phyloP scores from a whole-genome alignment of 1,140 invertebrate species.

The Tetragnatha versicolor region DNA sequence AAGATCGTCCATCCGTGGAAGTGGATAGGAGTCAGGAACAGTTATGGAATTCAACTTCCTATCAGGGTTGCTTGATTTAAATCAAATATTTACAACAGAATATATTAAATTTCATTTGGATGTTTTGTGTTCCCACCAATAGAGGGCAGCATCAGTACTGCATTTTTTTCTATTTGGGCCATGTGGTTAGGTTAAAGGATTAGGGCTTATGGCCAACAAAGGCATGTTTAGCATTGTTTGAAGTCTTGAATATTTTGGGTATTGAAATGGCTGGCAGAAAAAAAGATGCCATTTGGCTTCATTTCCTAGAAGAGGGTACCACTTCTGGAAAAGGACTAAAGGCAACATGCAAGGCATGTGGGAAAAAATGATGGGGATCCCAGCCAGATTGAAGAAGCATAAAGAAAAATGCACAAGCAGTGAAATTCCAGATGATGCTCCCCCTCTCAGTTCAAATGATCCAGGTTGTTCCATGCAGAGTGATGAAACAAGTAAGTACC shows the following conservation, averaged over 20 bases:
- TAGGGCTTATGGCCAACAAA: no score
- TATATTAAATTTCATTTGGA: no score
- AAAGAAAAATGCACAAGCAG: not conserved
- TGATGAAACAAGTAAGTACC: not conserved
- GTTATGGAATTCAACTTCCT: no score
- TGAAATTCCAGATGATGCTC: not conserved
- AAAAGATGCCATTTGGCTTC: not conserved
- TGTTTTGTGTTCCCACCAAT: no score
- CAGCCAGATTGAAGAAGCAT: not conserved
- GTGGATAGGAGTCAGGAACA: no score
- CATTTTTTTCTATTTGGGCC: no score
- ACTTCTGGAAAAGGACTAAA: slow-evolving; percentile 16
- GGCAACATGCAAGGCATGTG: not conserved
- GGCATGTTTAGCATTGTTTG: no score
- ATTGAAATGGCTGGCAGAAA: not conserved
- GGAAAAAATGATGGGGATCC: not conserved
- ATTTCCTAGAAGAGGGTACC: not conserved
- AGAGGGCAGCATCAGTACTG: no score
- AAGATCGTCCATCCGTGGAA: no score
- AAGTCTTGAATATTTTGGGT: not conserved
- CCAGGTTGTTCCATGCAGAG: not conserved
- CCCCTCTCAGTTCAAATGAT: not conserved
- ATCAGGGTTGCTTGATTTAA: no score
- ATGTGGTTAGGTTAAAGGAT: no score
- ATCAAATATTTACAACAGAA: no score